A percentile compares a stretch with the other conserved stretches of the same genome.
phyloP scores from a whole-genome alignment of 2,113 vertebrate species.

The Brevimyrus niger region DNA sequence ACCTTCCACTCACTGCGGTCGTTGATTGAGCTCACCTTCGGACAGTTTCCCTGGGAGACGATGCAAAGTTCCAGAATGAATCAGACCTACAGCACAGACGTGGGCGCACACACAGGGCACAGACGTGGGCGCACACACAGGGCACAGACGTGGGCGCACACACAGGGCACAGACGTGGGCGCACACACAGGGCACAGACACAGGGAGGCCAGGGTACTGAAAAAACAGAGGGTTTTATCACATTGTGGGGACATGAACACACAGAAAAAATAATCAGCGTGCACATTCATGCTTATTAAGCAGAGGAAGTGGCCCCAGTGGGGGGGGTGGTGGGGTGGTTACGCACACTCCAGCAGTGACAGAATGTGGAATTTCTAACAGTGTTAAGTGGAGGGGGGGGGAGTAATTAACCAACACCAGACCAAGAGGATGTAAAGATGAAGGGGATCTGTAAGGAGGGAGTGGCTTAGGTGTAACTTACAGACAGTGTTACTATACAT shows the following conservation, averaged over 20 bases:
- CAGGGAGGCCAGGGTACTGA: too few species aligned
- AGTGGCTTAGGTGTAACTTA: neutral
- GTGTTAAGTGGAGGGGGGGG: neutral
- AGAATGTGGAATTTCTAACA: neutral
- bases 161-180: too few species aligned
- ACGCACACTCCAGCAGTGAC: neutral
- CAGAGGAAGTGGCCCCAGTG: neutral
- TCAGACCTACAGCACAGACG: neutral
- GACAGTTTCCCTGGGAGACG: constrained; percentile 83
- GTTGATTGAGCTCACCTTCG: constrained; percentile 95
- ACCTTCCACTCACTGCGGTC: constrained; percentile 94
- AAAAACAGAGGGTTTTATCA: too few species aligned
- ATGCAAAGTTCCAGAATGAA: constrained; percentile 1
- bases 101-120: too few species aligned
- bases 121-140: too few species aligned
- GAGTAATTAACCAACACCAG: neutral
- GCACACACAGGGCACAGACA: too few species aligned
- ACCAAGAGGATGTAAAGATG: neutral
- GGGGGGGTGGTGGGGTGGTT: neutral
- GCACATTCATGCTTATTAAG: neutral
- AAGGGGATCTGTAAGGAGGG: neutral
- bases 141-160: neutral
- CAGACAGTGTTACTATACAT: neutral
- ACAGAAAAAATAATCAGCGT: too few species aligned
- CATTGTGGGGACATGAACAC: too few species aligned